Base-by-base conservation (phyloP, 2,888 invertebrate species). In the Villa cingulata region DNA sequence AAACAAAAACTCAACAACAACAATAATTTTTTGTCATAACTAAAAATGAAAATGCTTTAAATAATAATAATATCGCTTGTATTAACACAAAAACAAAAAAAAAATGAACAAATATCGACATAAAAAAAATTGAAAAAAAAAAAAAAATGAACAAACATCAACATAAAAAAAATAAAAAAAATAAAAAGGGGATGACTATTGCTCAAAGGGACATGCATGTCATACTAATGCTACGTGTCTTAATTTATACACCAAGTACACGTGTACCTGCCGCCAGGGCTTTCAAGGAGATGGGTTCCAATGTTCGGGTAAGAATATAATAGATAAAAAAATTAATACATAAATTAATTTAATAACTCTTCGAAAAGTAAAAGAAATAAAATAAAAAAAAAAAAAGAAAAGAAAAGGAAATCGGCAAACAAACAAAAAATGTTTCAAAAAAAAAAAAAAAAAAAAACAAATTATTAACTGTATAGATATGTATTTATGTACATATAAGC, bases 201-300 rank as follows among this genome's bases (percentile, higher is more conserved):
- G 89, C 74, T 82, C 82, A 60, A 81, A 80, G 74, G 88, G 88
- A 48, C 85, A 90, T 72, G 79, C 81, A 63, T 92, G 92, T 70
- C 90, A 92, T 68, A 77, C 77, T 63, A 91, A 92, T 70, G 90
- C 91, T 51, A 84, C 86, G 55, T 94, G 92, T 73, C 80, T 85
- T 74, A 92, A 91, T 73, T 79, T 90, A 64, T 84, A 85, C 72
- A 89, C 89, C 58, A 86, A 86, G 62, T 91, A 86, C 70, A 81
- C 85, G 62, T 94, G 91, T 74, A 84, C 86, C 64, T 94, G 94
- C 72, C 82, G 86, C 71, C 77, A 78, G 68, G 92, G 94, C 68
- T 92, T 86, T 76, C 79, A 82, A 62, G 92, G 90, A 57, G 84
- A 90, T 68, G 90, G 90, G 61, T 74, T 79, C 62, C 74, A 77